A percentile compares a stretch with the other conserved stretches of the same genome.
phyloP scores from a whole-genome alignment of 2,113 vertebrate genomes.

The Melospiza melodia region DNA sequence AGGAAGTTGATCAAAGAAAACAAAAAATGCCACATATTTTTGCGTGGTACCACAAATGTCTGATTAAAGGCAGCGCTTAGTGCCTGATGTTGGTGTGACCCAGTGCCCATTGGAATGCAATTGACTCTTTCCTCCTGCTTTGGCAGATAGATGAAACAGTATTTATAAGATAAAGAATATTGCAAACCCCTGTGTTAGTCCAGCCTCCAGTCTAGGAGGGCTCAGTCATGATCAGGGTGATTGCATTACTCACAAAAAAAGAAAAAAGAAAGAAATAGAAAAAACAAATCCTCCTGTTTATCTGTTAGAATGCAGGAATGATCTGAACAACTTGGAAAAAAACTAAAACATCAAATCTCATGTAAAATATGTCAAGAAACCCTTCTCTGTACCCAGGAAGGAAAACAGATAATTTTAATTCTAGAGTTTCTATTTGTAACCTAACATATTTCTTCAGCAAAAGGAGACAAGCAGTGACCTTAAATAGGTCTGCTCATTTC shows the following conservation, averaged over 20 bases:
- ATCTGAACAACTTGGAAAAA: neutral
- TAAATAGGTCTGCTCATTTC: conserved; percentile 55
- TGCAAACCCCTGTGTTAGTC: neutral
- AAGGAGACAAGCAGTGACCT: conserved; percentile 35
- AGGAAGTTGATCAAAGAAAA: neutral
- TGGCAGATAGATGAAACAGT: neutral
- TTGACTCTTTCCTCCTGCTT: neutral
- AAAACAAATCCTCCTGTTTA: neutral
- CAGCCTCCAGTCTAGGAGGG: neutral
- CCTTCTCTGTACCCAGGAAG: conserved; percentile 19
- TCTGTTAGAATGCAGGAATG: neutral
- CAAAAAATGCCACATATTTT: neutral
- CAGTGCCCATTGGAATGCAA: neutral
- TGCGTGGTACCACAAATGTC: neutral
- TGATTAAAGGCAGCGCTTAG: neutral
- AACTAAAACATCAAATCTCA: neutral
- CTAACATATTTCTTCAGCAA: conserved; percentile 44
- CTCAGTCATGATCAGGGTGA: neutral
- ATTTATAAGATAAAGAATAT: neutral
- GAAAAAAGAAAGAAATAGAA: no score
- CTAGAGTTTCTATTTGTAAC: conserved; percentile 53
- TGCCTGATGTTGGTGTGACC: neutral
- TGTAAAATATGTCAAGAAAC: conserved; percentile 3
- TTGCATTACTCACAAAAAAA: neutral
- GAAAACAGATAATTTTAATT: conserved; percentile 60